Base-by-base conservation (phyloP, 2,888 invertebrate species). In the Pollenia griseotomentosa region DNA sequence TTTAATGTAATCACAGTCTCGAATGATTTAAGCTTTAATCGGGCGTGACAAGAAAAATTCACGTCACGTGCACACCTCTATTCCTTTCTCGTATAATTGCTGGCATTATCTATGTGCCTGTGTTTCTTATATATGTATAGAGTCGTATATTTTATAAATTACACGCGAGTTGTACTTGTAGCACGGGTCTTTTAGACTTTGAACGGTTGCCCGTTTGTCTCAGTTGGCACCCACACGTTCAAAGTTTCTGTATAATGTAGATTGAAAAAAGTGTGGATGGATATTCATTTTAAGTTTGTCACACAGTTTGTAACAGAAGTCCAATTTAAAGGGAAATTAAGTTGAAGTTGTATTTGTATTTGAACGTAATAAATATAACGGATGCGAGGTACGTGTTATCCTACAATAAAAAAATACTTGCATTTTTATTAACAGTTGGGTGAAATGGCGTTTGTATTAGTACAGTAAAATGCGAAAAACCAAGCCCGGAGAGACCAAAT, bases 171-270 rank as follows among this genome's bases (percentile, higher is more conserved):
- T 68, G 55, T 68, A 68, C 19, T 65, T 66, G 19, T 12, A 66
- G 51, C 59, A 61, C 77, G 66, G 40, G 73, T 5, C 48, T 66
- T 66, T 61, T 9, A 51, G 68, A 86, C 68, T 82, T 77, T 81
- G 59, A 51, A 70, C 59, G 33, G 82, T 74, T 86, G 78, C 78
- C 77, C 53, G 61, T 82, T 66, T 86, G 78, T 82, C 82, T 82
- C 66, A 68, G 74, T 23, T 40, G 63, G 51, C 82, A 83, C 86
- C 86, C 83, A 86, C 86, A 75, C 74, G 71, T 53, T 48, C 8
- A 53, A 63, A 16, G 16, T 5, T 33, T 48, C 8, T 14, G 12
- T 63, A 19, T 11, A 57, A 4, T 42, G 2, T n/a, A 46, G 14
- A 59, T 3, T 46, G n/a, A 10, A 59, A n/a, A 7, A n/a, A 23